Conservation (phyloP, 2,888 invertebrate genomes). For the Drosophila emarginata region DNA sequence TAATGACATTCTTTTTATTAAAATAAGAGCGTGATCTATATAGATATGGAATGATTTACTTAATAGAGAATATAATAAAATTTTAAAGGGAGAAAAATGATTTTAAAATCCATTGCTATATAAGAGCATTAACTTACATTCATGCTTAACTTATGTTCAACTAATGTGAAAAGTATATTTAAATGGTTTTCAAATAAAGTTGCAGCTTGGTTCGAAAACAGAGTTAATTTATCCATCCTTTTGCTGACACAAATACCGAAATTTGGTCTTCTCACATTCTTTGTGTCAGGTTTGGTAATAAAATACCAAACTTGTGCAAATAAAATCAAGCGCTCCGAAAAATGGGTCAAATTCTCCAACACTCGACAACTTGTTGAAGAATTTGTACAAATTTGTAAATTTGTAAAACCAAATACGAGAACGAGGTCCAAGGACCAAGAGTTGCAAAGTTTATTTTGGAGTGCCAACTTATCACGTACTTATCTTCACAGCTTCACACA, state of each 20-base stretch:
- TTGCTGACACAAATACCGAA: background rate
- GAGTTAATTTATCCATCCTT: too few relatives aligned
- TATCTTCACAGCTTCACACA: slow-evolving; percentile 3
- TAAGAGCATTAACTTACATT: too few relatives aligned
- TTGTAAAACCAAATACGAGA: slow-evolving; percentile 5
- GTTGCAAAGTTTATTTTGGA: background rate
- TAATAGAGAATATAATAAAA: background rate
- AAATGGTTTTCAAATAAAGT: too few relatives aligned
- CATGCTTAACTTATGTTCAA: too few relatives aligned
- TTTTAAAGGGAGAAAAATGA: too few relatives aligned
- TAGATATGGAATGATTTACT: background rate
- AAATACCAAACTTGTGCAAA: slow-evolving; percentile 3
- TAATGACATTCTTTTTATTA: background rate
- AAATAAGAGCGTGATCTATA: slow-evolving; percentile 1
- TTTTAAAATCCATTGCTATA: too few relatives aligned
- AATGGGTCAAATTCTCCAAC: background rate
- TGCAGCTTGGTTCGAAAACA: too few relatives aligned
- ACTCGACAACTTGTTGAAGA: slow-evolving; percentile 3
- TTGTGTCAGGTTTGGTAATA: background rate
- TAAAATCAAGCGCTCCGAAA: background rate
- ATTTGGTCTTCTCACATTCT: background rate
- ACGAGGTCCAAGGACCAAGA: background rate
- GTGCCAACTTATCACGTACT: slow-evolving; percentile 9
- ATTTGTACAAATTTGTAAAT: slow-evolving; percentile 14
- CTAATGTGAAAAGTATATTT: too few relatives aligned